These are phyloP conservation scores for Cavia porcellus DNA, from an alignment of 2,113 vertebrate genomes.

Conservation along the genomic window DNA sequence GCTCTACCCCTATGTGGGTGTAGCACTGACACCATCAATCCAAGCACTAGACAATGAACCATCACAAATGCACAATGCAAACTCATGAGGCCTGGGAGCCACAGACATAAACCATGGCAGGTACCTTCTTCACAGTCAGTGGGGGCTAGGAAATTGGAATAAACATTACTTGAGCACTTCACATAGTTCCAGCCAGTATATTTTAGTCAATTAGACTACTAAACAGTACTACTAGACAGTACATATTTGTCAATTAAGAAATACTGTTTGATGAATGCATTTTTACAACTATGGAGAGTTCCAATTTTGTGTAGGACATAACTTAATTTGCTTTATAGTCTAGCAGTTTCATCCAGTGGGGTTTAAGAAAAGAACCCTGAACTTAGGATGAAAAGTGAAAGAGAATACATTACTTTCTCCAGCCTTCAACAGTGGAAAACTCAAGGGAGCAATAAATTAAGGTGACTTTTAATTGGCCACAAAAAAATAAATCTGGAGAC, in stretches of 20 bases:
- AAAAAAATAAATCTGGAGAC: background rate
- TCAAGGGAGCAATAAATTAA: slow-evolving; percentile 89
- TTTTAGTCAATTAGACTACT: background rate
- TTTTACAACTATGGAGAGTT: background rate
- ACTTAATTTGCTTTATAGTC: background rate
- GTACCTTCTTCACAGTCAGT: background rate
- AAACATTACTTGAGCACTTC: background rate
- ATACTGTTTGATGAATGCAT: background rate
- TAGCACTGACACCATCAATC: no score
- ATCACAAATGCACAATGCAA: no score
- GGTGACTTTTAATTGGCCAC: background rate
- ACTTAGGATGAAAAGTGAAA: slow-evolving; percentile 90
- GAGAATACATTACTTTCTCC: slow-evolving; percentile 90
- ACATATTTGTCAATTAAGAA: background rate
- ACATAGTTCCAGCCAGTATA: background rate
- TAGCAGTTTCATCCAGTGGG: slow-evolving; percentile 74
- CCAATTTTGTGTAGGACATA: background rate
- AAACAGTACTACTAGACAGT: no score
- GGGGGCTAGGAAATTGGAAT: background rate
- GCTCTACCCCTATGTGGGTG: no score
- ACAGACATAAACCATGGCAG: no score
- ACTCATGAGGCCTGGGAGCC: no score
- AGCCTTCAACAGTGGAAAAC: slow-evolving; percentile 91
- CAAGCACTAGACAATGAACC: no score
- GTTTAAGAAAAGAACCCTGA: slow-evolving; percentile 62